Percentiles rank a stretch among this genome's conserved stretches.
Conservation (phyloP, 2,797 vertebrate species). For the Hephaestus fuliginosus region DNA sequence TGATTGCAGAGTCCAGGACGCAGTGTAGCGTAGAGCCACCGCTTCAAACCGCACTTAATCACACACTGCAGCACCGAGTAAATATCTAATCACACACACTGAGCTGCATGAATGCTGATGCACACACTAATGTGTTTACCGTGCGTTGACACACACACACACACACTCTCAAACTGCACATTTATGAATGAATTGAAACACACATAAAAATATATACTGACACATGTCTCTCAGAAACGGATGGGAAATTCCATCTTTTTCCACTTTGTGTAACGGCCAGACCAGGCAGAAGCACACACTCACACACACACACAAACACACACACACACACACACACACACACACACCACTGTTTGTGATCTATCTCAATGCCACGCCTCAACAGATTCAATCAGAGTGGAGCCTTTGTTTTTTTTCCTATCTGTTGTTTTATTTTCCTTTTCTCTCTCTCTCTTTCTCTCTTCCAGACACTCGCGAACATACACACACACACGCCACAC, state of each 20-base stretch:
- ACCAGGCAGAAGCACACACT: conserved; percentile 11
- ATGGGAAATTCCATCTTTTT: conserved; percentile 70
- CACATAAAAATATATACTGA: conserved; percentile 20
- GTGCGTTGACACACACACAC: conserved; percentile 23
- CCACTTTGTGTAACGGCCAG: conserved; percentile 63
- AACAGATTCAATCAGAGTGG: conserved; percentile 85
- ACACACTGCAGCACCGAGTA: conserved; percentile 78
- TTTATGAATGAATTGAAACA: conserved; percentile 17
- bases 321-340: conserved; percentile 29
- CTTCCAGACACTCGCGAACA: conserved; percentile 5
- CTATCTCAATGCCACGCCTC: conserved; percentile 86
- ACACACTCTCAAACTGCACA: conserved; percentile 3
- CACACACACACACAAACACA: conserved; percentile 51
- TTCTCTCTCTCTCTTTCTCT: conserved; percentile 25
- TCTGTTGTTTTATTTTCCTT: conserved; percentile 76
- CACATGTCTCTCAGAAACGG: conserved; percentile 52
- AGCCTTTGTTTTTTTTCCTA: conserved; percentile 76
- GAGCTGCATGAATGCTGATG: conserved; percentile 74
- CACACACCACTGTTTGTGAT: conserved; percentile 74
- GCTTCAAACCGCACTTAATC: conserved; percentile 81
- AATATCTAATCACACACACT: conserved; percentile 79
- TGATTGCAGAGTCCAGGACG: conserved; percentile 67
- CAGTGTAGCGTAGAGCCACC: conserved; percentile 68
- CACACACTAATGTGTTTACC: conserved; percentile 72
- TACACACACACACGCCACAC: conserved; percentile 1